phyloP scores from a whole-genome alignment of 2,113 vertebrate species.

The Barbus barbus region DNA sequence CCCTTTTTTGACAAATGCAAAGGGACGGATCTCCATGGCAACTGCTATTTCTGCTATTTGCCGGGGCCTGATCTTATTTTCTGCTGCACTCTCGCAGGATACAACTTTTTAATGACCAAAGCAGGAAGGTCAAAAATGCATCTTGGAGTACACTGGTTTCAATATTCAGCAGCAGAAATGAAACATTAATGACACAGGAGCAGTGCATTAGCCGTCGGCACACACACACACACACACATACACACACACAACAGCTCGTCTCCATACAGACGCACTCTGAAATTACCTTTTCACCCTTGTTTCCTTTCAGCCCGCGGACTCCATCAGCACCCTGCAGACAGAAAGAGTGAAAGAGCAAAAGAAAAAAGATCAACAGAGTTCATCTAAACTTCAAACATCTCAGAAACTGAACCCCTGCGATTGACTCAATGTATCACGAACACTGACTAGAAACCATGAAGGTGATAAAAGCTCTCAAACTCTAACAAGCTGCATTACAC shows the following conservation, averaged over 20 bases:
- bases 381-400: not conserved
- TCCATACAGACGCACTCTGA: conserved; percentile 57
- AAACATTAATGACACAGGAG: conserved; percentile 37
- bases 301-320: conserved; percentile 91
- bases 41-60: conserved; percentile 28
- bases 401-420: too few relatives aligned
- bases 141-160: not conserved
- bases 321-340: conserved; percentile 90
- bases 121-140: conserved; percentile 13
- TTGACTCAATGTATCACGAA: not conserved
- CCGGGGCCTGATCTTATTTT: conserved; percentile 13
- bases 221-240: not conserved
- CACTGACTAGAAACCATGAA: not conserved
- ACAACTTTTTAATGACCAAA: conserved; percentile 34
- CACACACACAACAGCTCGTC: not conserved
- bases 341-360: not conserved
- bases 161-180: conserved; percentile 23
- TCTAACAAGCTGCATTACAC: not conserved
- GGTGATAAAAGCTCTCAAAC: not conserved
- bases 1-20: conserved; percentile 24
- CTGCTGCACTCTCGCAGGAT: not conserved
- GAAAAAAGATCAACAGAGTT: not conserved
- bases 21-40: conserved; percentile 36
- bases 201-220: conserved; percentile 12
- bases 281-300: conserved; percentile 93